Evolutionary conservation across 2,113 vertebrate species (phyloP).

Genomic region (Cyrtonyx montezumae): DNA sequence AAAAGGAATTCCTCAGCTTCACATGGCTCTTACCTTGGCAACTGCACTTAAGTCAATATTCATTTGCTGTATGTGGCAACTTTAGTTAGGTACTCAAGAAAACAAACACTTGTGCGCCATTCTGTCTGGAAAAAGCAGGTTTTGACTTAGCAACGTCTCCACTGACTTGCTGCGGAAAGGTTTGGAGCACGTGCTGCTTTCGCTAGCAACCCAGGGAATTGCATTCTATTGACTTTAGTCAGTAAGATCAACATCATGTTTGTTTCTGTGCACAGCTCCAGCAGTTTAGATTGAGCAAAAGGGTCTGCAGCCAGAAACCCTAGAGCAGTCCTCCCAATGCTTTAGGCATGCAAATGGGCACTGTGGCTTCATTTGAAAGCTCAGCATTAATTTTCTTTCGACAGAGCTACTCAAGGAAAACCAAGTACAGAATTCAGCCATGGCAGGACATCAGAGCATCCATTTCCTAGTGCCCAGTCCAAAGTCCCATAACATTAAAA

Average conservation of each 20-base stretch:
- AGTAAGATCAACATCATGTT: rapidly evolving
- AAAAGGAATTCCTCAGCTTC: background rate
- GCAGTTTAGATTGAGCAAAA: background rate
- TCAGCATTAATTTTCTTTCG: background rate
- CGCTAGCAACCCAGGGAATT: background rate
- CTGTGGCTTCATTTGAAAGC: background rate
- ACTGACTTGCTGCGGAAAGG: background rate
- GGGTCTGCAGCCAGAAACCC: background rate
- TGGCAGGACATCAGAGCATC: background rate
- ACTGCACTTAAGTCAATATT: slow-evolving; percentile 1
- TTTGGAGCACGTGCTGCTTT: background rate
- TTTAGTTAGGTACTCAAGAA: background rate
- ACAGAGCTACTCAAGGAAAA: background rate
- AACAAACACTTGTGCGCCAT: background rate
- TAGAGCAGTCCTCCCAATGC: background rate
- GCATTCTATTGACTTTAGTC: background rate
- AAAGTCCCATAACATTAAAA: background rate
- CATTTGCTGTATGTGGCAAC: background rate
- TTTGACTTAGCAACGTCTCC: background rate
- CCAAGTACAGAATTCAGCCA: background rate
- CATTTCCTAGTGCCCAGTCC: rapidly evolving
- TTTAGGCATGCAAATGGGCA: background rate
- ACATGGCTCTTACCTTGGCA: background rate
- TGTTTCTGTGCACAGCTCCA: background rate
- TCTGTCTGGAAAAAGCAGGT: background rate